Percentiles rank a stretch among this genome's conserved stretches.
These are phyloP conservation scores for Chiloscyllium plagiosum DNA, from an alignment of 2,113 vertebrate species.

Conservation along the genomic window DNA sequence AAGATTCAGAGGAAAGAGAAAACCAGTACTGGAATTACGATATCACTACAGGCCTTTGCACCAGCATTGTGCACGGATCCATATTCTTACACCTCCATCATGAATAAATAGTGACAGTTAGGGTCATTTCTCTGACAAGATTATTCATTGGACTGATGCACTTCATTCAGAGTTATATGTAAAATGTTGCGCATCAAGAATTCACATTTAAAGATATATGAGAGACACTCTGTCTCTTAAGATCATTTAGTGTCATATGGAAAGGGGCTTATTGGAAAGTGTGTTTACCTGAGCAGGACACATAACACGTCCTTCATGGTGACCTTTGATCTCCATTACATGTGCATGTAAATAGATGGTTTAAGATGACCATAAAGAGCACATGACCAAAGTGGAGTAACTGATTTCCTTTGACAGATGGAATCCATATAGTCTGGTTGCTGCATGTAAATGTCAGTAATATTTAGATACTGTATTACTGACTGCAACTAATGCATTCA, in stretches of 20 bases:
- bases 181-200: neutral
- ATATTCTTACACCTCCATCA: neutral
- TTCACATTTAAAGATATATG: neutral
- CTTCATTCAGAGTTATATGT: neutral
- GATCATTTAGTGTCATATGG: constrained; percentile 10
- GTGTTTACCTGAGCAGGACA: constrained; percentile 21
- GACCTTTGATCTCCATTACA: neutral
- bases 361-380: neutral
- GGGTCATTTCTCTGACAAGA: constrained; percentile 25
- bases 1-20: neutral
- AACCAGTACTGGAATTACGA: neutral
- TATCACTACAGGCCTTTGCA: neutral
- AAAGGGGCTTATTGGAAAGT: neutral
- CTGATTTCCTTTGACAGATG: neutral
- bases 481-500: neutral
- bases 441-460: neutral
- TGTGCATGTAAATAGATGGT: neutral
- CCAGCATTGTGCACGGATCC: neutral
- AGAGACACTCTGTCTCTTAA: neutral
- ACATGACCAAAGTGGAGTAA: neutral
- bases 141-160: constrained; percentile 10
- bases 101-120: constrained; percentile 14
- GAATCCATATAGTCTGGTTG: neutral
- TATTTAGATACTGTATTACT: neutral
- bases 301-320: neutral